Evolutionary conservation across 2,113 vertebrate genomes (phyloP), one percentile per base, ranked within the genome.

Genomic region (Vidua chalybeata): DNA sequence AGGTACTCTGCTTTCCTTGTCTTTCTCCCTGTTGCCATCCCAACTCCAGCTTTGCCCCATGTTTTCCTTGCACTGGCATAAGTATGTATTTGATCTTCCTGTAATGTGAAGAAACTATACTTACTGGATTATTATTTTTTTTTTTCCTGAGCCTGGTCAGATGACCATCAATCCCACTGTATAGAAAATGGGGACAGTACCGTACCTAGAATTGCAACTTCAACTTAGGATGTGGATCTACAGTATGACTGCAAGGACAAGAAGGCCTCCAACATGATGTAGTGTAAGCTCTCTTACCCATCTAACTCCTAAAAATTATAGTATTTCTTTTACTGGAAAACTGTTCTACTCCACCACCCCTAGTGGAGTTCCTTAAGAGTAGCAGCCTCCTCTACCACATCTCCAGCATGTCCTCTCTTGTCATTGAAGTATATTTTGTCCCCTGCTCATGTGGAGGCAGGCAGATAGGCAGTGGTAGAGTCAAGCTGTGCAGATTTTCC

Each of bases 361-460:
- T 49, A 41, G 54, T 9, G 13, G 28, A 28, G 13, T 28, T 77
- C 35, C 37, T 68, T 39, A 35, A 45, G 62, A 52, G 43, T 6
- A 82, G 30, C 37, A 78, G 43, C 33, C 9, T 69, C 52, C 28
- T 71, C 77, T 83, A 67, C 24, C 15, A 26, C 26, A 19, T 15
- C 5, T 67, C 49, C 37, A 45, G 8, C 0, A 0, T 26, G 27
- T 74, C 39, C 54, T 84, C 35, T 67, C 55, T 74, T 71, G 49
- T 18, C 54, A 52, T 1, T 56, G 78, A 75, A 73, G 37, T 23
- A 6, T 31, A 26, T 55, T 78, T 11, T 61, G 18, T 49, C 39
- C 35, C 5, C 18, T 35, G 0, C 7, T 79, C 28, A 6, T 0
- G 0, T 4, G 28, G 35, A 31, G 13, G 17, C 48, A 72, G 62